Evolutionary conservation across 2,797 vertebrate genomes (phyloP).

Genomic region (Pipistrellus nathusii): DNA sequence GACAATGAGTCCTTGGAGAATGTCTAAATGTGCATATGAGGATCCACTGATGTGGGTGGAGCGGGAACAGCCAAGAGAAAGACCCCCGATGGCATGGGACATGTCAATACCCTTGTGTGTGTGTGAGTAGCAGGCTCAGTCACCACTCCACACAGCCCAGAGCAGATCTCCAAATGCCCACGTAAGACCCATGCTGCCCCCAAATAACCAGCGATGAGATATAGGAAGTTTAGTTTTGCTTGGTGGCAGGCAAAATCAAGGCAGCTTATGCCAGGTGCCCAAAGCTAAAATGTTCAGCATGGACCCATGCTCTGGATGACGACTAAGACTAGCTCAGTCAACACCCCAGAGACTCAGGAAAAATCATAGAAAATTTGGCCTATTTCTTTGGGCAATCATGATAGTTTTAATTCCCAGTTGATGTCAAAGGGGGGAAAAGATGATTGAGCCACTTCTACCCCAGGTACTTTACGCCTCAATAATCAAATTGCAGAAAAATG

Average conservation of each 20-base stretch:
- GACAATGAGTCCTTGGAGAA: conserved; percentile 90
- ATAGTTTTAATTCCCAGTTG: background rate
- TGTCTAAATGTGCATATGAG: background rate
- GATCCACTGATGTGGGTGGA: conserved; percentile 65
- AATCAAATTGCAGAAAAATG: background rate
- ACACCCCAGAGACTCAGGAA: conserved; percentile 68
- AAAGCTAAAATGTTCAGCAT: conserved; percentile 38
- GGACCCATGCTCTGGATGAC: background rate
- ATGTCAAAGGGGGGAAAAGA: background rate
- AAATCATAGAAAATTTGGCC: background rate
- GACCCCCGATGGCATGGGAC: background rate
- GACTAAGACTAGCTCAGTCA: background rate
- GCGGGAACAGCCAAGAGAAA: conserved; percentile 64
- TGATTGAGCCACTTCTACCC: background rate
- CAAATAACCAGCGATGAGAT: conserved; percentile 75
- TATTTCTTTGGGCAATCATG: background rate
- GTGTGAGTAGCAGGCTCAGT: conserved; percentile 15
- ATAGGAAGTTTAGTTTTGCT: conserved; percentile 71
- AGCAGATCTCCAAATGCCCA: conserved; percentile 23
- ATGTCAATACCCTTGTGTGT: background rate
- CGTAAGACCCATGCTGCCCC: conserved; percentile 48
- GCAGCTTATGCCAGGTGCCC: conserved; percentile 17
- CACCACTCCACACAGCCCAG: conserved; percentile 58
- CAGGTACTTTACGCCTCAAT: background rate
- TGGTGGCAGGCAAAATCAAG: conserved; percentile 53